These are phyloP conservation scores for Spicauda simplicius DNA, from an alignment of 2,888 invertebrate species.

Conservation along the genomic window DNA sequence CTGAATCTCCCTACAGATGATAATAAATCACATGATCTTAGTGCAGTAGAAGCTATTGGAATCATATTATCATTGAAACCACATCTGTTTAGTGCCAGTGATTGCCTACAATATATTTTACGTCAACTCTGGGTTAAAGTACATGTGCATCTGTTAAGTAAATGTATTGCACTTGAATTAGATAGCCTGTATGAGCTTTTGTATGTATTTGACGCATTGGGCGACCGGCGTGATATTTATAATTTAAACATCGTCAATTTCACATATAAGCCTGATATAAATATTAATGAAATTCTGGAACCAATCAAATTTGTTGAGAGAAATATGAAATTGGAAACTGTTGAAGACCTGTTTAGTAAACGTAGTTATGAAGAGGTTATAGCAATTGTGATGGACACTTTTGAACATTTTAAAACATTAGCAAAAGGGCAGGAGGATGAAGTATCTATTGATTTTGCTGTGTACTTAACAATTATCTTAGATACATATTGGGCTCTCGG, in stretches of 20 bases:
- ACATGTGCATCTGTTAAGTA: slow-evolving; percentile 71
- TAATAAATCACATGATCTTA: slow-evolving; percentile 56
- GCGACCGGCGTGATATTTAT: slow-evolving; percentile 64
- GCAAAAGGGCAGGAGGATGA: slow-evolving; percentile 73
- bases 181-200: slow-evolving; percentile 73
- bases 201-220: slow-evolving; percentile 76
- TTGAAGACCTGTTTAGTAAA: slow-evolving; percentile 87
- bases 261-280: slow-evolving; percentile 68
- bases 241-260: slow-evolving; percentile 68
- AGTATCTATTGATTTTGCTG: slow-evolving; percentile 83
- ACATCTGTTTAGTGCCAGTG: slow-evolving; percentile 62
- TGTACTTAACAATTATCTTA: slow-evolving; percentile 85
- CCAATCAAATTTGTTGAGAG: slow-evolving; percentile 75
- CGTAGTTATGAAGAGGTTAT: slow-evolving; percentile 88
- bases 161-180: slow-evolving; percentile 70
- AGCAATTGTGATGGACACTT: slow-evolving; percentile 87
- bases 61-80: slow-evolving; percentile 67
- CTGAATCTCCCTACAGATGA: slow-evolving; percentile 54
- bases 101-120: slow-evolving; percentile 67
- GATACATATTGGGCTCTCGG: slow-evolving; percentile 88
- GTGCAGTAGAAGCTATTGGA: slow-evolving; percentile 69
- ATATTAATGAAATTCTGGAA: slow-evolving; percentile 62
- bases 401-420: slow-evolving; percentile 81
- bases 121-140: slow-evolving; percentile 75
- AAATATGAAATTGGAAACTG: slow-evolving; percentile 85